Evolutionary conservation across 2,113 vertebrate genomes (phyloP).

Genomic region (Phyllostomus hastatus): DNA sequence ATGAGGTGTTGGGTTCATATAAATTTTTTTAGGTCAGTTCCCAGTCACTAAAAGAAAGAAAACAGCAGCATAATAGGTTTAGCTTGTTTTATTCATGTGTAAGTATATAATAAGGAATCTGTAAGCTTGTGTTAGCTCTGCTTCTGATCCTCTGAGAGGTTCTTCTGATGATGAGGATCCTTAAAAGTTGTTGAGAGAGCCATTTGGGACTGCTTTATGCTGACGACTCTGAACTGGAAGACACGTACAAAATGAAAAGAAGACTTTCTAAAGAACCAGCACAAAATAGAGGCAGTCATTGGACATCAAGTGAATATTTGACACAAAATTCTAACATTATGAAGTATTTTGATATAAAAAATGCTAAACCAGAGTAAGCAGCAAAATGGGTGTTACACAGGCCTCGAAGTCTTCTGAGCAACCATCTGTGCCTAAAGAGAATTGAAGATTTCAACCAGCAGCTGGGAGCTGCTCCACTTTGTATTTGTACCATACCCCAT

Average conservation of each 20-base stretch:
- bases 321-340: neutral
- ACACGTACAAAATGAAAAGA: neutral
- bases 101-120: slow-evolving; percentile 51
- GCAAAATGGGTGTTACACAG: neutral
- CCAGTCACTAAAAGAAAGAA: slow-evolving; percentile 21
- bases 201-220: slow-evolving; percentile 49
- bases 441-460: neutral
- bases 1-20: neutral
- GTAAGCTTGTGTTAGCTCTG: slow-evolving; percentile 57
- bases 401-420: neutral
- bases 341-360: neutral
- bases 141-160: slow-evolving; percentile 69
- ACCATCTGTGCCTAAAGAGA: neutral
- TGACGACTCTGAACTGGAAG: slow-evolving; percentile 37
- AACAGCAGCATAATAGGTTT: slow-evolving; percentile 29
- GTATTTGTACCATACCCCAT: neutral
- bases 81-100: slow-evolving; percentile 59
- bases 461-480: neutral
- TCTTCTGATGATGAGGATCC: slow-evolving; percentile 62
- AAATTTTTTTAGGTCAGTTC: slow-evolving; percentile 3
- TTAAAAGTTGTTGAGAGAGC: slow-evolving; percentile 64
- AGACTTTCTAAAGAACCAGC: neutral
- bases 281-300: neutral
- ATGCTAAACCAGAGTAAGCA: neutral
- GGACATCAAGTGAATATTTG: neutral